A percentile compares a stretch with the other conserved stretches of the same genome.
Evolutionary conservation across 1,140 invertebrate genomes (phyloP).

Genomic region (Drosophila subobscura): DNA sequence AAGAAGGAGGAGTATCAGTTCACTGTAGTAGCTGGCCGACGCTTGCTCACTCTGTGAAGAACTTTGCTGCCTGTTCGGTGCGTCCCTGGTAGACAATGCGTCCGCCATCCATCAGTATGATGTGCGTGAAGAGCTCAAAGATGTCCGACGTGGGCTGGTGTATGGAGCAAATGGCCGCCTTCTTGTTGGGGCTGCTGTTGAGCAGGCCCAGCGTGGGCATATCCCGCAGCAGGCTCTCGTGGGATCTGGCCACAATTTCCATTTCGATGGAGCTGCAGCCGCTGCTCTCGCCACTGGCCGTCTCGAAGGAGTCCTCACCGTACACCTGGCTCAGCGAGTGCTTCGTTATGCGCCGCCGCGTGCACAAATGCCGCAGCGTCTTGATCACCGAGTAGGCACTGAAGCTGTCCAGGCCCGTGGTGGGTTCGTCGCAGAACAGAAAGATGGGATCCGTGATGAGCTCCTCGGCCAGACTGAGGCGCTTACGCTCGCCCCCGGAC

Average conservation of each 20-base stretch:
- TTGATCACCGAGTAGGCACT: constrained; percentile 90
- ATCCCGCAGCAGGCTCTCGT: constrained; percentile 64
- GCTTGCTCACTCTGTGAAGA: constrained; percentile 87
- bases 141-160: constrained; percentile 95
- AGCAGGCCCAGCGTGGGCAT: constrained; percentile 60
- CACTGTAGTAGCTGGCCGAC: no score
- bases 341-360: constrained; percentile 61
- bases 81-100: constrained; percentile 92
- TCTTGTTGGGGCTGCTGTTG: constrained; percentile 84
- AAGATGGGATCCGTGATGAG: constrained; percentile 90
- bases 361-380: constrained; percentile 85
- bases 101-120: constrained; percentile 91
- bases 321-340: constrained; percentile 70
- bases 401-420: constrained; percentile 92
- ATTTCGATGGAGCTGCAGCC: constrained; percentile 71
- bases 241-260: constrained; percentile 55
- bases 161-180: constrained; percentile 91
- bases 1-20: neutral
- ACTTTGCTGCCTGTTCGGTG: constrained; percentile 85
- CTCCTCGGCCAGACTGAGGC: constrained; percentile 93
- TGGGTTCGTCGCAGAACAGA: constrained; percentile 93
- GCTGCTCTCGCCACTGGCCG: constrained; percentile 60
- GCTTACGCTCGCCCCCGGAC: constrained; percentile 94
- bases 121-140: constrained; percentile 91
- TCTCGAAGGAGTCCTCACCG: constrained; percentile 73